These are phyloP conservation scores for Anthopleura sola DNA, from an alignment of 64 coral and sea anemone species.

Conservation along the genomic window DNA sequence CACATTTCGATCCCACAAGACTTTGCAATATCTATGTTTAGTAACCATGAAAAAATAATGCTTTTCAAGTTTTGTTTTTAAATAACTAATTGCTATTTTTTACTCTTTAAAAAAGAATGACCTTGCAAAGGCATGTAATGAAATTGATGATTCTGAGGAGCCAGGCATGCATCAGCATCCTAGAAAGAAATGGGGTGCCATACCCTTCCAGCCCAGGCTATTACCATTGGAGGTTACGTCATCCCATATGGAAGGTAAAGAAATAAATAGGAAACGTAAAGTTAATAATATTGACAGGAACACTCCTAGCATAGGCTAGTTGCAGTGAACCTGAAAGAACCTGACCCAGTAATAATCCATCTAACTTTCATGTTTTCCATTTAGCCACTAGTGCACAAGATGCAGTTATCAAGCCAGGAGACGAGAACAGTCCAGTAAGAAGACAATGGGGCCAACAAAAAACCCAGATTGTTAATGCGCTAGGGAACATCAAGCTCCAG, in stretches of 20 bases:
- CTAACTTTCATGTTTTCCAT: neutral
- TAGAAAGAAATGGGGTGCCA: slow-evolving; percentile 80
- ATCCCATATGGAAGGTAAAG: slow-evolving; percentile 94
- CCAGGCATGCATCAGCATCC: slow-evolving; percentile 29
- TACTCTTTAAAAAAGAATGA: slow-evolving; percentile 63
- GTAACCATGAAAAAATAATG: too few species aligned
- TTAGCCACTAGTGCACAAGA: slow-evolving; percentile 78
- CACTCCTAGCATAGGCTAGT: too few species aligned
- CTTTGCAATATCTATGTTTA: too few species aligned
- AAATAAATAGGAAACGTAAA: neutral
- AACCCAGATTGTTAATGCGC: slow-evolving; percentile 78
- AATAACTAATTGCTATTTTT: too few species aligned
- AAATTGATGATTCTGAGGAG: slow-evolving; percentile 20
- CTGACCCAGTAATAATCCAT: neutral
- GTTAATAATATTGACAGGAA: too few species aligned
- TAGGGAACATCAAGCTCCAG: slow-evolving; percentile 81
- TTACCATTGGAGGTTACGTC: slow-evolving; percentile 87
- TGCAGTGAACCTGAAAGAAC: neutral
- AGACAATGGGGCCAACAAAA: slow-evolving; percentile 84
- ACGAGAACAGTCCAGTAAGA: slow-evolving; percentile 41
- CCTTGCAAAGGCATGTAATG: slow-evolving; percentile 57
- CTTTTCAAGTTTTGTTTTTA: too few species aligned
- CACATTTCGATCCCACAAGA: too few species aligned
- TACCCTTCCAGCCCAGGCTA: slow-evolving; percentile 75
- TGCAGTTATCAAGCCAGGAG: slow-evolving; percentile 73